Evolutionary conservation across 1,140 invertebrate species (phyloP).

Genomic region (Ceratina japonica): DNA sequence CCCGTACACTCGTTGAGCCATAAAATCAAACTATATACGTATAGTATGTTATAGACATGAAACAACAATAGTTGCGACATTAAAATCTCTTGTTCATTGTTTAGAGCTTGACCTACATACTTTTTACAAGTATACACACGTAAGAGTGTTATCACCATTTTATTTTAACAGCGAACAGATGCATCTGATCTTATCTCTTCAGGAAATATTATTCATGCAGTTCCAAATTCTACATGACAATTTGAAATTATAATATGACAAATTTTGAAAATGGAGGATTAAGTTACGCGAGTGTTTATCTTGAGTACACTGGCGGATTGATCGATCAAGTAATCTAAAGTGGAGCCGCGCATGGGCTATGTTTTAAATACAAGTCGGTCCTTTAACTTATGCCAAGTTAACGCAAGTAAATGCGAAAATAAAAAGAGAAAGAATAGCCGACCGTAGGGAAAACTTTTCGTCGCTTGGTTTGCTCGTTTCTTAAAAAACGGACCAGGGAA

Average conservation of each 20-base stretch:
- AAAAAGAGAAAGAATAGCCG: constrained; percentile 33
- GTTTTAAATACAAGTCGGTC: constrained; percentile 18
- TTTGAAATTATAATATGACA: too few relatives aligned
- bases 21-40: too few relatives aligned
- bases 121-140: background rate
- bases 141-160: background rate
- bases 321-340: constrained; percentile 20
- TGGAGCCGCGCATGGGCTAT: background rate
- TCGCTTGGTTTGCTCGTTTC: constrained; percentile 45
- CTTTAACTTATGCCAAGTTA: constrained; percentile 28
- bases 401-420: constrained; percentile 27
- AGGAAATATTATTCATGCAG: too few relatives aligned
- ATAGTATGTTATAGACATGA: too few relatives aligned
- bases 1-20: too few relatives aligned
- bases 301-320: background rate
- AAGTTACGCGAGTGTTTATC: background rate
- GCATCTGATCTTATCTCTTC: too few relatives aligned
- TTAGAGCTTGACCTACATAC: too few relatives aligned
- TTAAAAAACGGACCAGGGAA: constrained; percentile 20
- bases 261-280: too few relatives aligned
- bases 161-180: background rate
- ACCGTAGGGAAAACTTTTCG: constrained; percentile 37
- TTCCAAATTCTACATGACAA: too few relatives aligned
- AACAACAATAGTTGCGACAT: too few relatives aligned
- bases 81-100: too few relatives aligned